A percentile compares a stretch with the other conserved stretches of the same genome.
These are phyloP conservation scores for Latrodectus hesperus DNA, from an alignment of 2,888 invertebrate genomes.

Conservation along the genomic window DNA sequence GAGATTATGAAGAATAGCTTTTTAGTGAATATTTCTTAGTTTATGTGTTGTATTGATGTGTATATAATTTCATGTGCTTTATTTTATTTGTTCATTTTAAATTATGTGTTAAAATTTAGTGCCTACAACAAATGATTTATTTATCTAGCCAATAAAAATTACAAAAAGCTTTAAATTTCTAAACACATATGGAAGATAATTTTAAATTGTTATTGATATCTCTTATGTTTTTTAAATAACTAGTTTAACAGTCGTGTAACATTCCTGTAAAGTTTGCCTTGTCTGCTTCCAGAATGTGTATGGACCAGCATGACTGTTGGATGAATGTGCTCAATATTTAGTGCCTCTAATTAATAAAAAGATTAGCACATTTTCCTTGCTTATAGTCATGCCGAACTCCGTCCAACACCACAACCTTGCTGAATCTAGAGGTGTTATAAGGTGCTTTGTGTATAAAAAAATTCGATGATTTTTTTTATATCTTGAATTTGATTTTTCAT, in stretches of 20 bases:
- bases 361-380: background rate
- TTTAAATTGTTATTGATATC: too few species aligned
- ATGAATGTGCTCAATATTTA: background rate
- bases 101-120: slow-evolving; percentile 7
- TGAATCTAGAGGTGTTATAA: background rate
- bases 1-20: background rate
- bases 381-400: slow-evolving; percentile 21
- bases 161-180: background rate
- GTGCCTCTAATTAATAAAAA: slow-evolving; percentile 3
- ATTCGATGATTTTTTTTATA: too few species aligned
- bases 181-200: too few species aligned
- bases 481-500: background rate
- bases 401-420: background rate
- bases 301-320: slow-evolving; percentile 3
- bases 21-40: slow-evolving; percentile 35
- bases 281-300: background rate
- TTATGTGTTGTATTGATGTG: slow-evolving; percentile 36
- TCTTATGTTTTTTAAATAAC: background rate
- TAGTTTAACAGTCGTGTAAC: background rate
- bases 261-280: slow-evolving; percentile 1
- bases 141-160: background rate
- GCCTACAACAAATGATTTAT: too few species aligned
- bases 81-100: slow-evolving; percentile 8
- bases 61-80: slow-evolving; percentile 27
- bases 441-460: background rate